Percentiles rank a stretch among this genome's conserved stretches.
Conservation (phyloP, 1,140 invertebrate species). For the Meloidogyne chitwoodi region DNA sequence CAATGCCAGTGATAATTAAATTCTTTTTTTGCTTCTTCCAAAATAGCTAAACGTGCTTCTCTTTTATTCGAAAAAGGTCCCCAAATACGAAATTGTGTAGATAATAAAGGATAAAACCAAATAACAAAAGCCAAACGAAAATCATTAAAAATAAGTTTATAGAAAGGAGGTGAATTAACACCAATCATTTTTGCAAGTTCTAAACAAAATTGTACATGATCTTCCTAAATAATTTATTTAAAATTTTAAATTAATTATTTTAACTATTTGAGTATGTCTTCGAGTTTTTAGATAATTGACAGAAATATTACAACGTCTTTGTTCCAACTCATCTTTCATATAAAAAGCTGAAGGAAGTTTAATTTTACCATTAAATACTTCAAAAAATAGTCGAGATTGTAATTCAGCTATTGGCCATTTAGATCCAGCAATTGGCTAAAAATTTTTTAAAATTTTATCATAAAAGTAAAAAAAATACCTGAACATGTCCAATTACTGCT, state of each 20-base stretch:
- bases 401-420: conserved; percentile 32
- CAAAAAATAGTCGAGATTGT: conserved; percentile 34
- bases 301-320: conserved; percentile 27
- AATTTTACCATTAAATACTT: conserved; percentile 24
- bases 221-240: neutral
- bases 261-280: conserved; percentile 29
- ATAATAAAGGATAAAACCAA: neutral
- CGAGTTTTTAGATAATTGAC: conserved; percentile 31
- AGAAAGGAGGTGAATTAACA: neutral
- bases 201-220: conserved; percentile 12
- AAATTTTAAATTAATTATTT: neutral
- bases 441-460: neutral
- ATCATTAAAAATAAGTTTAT: conserved; percentile 6
- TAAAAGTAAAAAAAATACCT: neutral
- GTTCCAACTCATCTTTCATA: conserved; percentile 32
- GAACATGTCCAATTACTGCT: conserved; percentile 32
- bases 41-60: neutral
- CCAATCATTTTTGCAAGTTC: conserved; percentile 10
- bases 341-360: conserved; percentile 28
- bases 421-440: conserved; percentile 26
- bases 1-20: neutral
- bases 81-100: neutral
- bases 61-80: neutral
- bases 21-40: neutral
- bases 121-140: neutral